Evolutionary conservation across 2,888 invertebrate species (phyloP), one percentile per base, ranked within the genome.

Genomic region (Tetramorium bicarinatum): DNA sequence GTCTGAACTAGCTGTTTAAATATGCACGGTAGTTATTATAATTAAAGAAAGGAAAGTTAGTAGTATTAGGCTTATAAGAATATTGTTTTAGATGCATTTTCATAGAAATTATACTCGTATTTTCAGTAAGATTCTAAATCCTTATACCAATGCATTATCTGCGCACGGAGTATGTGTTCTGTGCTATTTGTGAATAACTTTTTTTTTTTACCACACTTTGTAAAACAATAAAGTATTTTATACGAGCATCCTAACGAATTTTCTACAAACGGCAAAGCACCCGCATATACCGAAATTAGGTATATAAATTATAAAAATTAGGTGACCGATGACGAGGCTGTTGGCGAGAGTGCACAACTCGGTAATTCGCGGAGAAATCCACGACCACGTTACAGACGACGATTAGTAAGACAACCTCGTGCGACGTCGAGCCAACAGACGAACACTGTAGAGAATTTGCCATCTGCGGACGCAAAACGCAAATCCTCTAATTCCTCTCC

Each of bases 351-450:
- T 52, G 92, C 93, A 83, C 94, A 95, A 89, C 95, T 95, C 85
- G 95, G 94, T 86, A 93, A 93, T 83, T 94, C 91, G 71, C 92
- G 94, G 84, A 94, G 95, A 87, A 94, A 94, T 75, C 95, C 94
- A 85, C 94, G 95, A 85, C 94, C 95, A 83, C 95, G 95, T 74
- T 95, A 95, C 91, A 95, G 95, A 90, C 95, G 95, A 90, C 95
- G 95, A 91, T 85, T 92, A 67, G 85, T 89, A 52, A 89, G 92
- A 71, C 92, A 91, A 61, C 90, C 92, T 44, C 91, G 92, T 80
- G 71, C 84, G 18, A 90, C 91, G 59, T 88, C 75, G 66, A 84
- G 87, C 61, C 91, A 88, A 74, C 87, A 87, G 62, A 86, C 87
- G 76, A 87, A 87, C 72, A 89, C 90, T 84, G 87, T 88, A 85